These are phyloP conservation scores for Physella acuta DNA, from an alignment of 1,140 invertebrate genomes.

Conservation along the genomic window DNA sequence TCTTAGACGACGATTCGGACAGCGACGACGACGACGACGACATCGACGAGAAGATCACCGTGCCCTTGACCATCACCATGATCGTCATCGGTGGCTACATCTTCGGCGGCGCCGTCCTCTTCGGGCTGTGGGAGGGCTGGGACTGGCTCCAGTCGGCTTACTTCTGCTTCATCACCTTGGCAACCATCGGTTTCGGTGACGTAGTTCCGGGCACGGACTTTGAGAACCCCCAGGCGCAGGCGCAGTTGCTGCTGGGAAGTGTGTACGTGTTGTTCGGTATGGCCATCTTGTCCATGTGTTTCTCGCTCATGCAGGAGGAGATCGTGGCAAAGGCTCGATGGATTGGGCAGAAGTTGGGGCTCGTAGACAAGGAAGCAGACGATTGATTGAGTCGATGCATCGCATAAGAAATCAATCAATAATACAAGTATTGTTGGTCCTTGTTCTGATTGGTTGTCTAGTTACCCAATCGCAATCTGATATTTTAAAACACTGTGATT, in stretches of 20 bases:
- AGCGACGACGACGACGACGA: constrained; percentile 54
- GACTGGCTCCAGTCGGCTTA: constrained; percentile 87
- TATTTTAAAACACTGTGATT: too few relatives aligned
- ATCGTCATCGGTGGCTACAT: constrained; percentile 91
- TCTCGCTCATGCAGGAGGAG: constrained; percentile 90
- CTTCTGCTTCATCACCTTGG: constrained; percentile 86
- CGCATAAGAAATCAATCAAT: too few relatives aligned
- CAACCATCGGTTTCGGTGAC: constrained; percentile 88
- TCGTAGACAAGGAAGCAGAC: constrained; percentile 53
- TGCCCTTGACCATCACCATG: constrained; percentile 84
- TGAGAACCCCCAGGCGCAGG: constrained; percentile 64
- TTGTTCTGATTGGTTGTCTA: too few relatives aligned
- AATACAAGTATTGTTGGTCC: too few relatives aligned
- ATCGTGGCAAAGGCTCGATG: constrained; percentile 71
- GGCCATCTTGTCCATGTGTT: constrained; percentile 98
- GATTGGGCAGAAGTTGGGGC: constrained; percentile 64
- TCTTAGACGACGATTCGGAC: constrained; percentile 45
- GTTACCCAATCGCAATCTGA: too few relatives aligned
- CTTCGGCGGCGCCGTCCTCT: constrained; percentile 85
- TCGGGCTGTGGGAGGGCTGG: constrained; percentile 81
- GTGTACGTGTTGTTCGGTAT: constrained; percentile 80
- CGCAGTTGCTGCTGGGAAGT: constrained; percentile 72
- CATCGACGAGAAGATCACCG: constrained; percentile 58
- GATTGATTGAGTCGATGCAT: constrained; percentile 18
- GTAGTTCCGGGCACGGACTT: constrained; percentile 82